A percentile compares a stretch with the other conserved stretches of the same genome.
Conservation (phyloP, 1,140 invertebrate species). For the Nixonia krombeini region DNA sequence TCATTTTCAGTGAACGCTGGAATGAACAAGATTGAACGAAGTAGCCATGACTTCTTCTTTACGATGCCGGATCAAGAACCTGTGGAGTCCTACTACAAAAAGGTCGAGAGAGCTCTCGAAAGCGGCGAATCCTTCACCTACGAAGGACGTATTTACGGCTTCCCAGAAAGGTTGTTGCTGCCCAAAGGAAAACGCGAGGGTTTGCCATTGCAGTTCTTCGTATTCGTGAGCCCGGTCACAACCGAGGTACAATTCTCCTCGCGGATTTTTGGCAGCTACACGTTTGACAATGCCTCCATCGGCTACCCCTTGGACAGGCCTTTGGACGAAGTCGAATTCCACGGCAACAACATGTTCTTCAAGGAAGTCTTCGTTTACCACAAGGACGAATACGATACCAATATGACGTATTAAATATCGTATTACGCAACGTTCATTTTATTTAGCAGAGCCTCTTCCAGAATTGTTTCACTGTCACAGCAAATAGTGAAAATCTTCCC, state of each 20-base stretch:
- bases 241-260: conserved; percentile 54
- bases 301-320: conserved; percentile 80
- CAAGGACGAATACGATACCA: conserved; percentile 69
- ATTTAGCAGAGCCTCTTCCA: too few species aligned
- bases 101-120: conserved; percentile 53
- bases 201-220: conserved; percentile 76
- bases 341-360: conserved; percentile 78
- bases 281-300: conserved; percentile 68
- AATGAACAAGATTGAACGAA: conserved; percentile 69
- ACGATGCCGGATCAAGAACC: conserved; percentile 52
- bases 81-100: conserved; percentile 56
- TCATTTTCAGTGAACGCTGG: too few species aligned
- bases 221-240: conserved; percentile 76
- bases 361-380: conserved; percentile 77
- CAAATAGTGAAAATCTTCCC: too few species aligned
- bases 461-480: too few species aligned
- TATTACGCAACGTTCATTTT: too few species aligned
- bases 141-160: conserved; percentile 63
- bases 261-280: conserved; percentile 49
- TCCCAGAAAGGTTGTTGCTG: conserved; percentile 77
- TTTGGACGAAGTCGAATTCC: conserved; percentile 72
- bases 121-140: conserved; percentile 43
- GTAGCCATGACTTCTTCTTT: conserved; percentile 63
- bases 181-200: conserved; percentile 79
- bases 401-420: conserved; percentile 37